Base-by-base conservation (phyloP, 1,140 invertebrate genomes). In the Rhopalosiphum padi region DNA sequence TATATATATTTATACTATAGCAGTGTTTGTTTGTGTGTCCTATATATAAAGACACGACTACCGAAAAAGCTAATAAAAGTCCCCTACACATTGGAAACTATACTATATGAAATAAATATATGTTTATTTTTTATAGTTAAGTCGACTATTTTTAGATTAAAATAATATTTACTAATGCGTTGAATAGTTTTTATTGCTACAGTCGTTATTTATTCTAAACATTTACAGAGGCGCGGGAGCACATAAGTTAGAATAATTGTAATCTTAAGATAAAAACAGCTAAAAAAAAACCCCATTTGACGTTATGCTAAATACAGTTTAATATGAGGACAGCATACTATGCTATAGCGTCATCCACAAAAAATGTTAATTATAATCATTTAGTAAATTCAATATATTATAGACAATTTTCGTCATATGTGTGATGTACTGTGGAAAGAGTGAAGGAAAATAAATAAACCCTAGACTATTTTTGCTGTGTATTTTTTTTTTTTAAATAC, bases 31-130 rank as follows among this genome's bases (percentile, higher is more conserved):
- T 15, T 18, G 60, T n/a, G 60, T 77, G 60, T 77, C n/a, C 30
- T 77, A 77, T 77, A 77, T 77, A 77, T 25, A 25, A 77, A 77
- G 60, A 77, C 60, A 77, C n/a, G 60, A 77, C n/a, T n/a, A 21
- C 60, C 60, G 60, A 77, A 77, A 77, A 77, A n/a, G 60, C 60
- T 77, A 77, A 77, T 77, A 77, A 77, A 77, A 77, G 21, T 77
- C n/a, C 60, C 60, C 30, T 77, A 77, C 60, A 77, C n/a, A 15
- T n/a, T 18, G 8, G 30, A n/a, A 30, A 3, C n/a, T 77, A 18
- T 77, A n/a, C 30, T n/a, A 68, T 68, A 15, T n/a, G n/a, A 77
- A 77, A 77, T 77, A 77, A 77, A 35, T 77, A n/a, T 68, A 77
- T n/a, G 15, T 77, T 77, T 77, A 77, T 77, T 77, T 77, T 77